These are phyloP conservation scores for Spilarctia lutea DNA, from an alignment of 2,888 invertebrate genomes.

Conservation along the genomic window DNA sequence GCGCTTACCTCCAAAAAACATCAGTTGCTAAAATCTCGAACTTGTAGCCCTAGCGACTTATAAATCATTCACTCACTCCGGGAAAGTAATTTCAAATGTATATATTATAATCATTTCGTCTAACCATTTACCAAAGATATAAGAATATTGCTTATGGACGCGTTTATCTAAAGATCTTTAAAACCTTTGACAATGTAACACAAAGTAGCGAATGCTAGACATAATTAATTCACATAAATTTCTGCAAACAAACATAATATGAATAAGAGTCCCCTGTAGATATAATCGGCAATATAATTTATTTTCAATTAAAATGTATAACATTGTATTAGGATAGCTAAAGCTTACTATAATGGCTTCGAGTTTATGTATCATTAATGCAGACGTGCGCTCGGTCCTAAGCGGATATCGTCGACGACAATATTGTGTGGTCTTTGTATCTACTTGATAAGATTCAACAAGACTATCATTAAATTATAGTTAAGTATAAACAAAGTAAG, in stretches of 20 bases:
- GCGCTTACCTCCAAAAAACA: too few relatives aligned
- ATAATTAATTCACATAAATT: not conserved
- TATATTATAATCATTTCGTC: too few relatives aligned
- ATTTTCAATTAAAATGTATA: not conserved
- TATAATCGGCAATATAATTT: not conserved
- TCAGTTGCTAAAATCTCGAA: too few relatives aligned
- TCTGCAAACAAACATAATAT: not conserved
- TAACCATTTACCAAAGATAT: too few relatives aligned
- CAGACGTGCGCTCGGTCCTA: not conserved
- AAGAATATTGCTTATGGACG: not conserved
- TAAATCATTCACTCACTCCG: too few relatives aligned
- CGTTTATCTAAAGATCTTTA: too few relatives aligned
- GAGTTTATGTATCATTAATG: conserved; percentile 3
- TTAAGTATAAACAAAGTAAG: not conserved
- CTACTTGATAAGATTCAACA: not conserved
- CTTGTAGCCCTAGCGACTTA: too few relatives aligned
- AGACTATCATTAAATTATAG: not conserved
- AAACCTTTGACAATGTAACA: not conserved
- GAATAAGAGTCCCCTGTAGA: not conserved
- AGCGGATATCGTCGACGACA: not conserved
- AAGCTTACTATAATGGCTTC: not conserved
- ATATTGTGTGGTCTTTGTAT: too few relatives aligned
- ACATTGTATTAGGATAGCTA: not conserved
- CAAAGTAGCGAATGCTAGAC: not conserved
- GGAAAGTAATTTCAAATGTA: too few relatives aligned